phyloP scores from a whole-genome alignment of 1,140 invertebrate species.

The Xylocopa sonorina region DNA sequence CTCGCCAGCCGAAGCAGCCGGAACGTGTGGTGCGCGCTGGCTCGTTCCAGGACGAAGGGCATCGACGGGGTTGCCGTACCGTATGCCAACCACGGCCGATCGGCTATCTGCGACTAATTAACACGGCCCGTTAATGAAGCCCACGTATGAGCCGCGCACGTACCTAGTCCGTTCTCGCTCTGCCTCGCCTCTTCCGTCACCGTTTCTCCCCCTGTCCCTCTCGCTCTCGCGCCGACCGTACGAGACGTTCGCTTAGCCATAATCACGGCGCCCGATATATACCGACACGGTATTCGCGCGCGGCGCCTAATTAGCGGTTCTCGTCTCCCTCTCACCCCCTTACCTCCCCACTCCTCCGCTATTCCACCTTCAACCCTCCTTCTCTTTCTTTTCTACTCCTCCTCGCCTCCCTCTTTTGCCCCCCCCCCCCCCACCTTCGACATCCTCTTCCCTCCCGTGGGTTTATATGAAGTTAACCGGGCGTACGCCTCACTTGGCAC shows the following conservation, averaged over 20 bases:
- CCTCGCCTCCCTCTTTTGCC: slow-evolving; percentile 3
- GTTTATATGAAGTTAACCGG: slow-evolving; percentile 50
- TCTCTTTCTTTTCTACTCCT: slow-evolving; percentile 20
- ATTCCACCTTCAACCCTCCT: slow-evolving; percentile 27
- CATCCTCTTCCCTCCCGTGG: slow-evolving; percentile 11
- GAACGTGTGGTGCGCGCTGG: slow-evolving; percentile 45
- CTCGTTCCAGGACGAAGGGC: slow-evolving; percentile 50
- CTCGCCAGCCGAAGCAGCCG: slow-evolving; percentile 20
- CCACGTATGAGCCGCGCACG: slow-evolving; percentile 72
- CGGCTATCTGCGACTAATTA: slow-evolving; percentile 78
- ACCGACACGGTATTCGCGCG: slow-evolving; percentile 72
- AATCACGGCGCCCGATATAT: slow-evolving; percentile 75
- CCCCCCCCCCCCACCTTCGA: neutral
- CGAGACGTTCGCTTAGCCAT: slow-evolving; percentile 66
- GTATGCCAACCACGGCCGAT: slow-evolving; percentile 66
- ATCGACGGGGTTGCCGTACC: slow-evolving; percentile 63
- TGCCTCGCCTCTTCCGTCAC: slow-evolving; percentile 52
- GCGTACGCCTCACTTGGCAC: slow-evolving; percentile 9
- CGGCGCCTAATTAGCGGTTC: slow-evolving; percentile 76
- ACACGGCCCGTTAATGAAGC: slow-evolving; percentile 79
- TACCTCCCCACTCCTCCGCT: slow-evolving; percentile 41
- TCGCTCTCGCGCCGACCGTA: slow-evolving; percentile 54
- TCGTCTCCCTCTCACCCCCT: slow-evolving; percentile 49
- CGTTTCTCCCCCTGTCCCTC: slow-evolving; percentile 38
- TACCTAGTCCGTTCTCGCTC: slow-evolving; percentile 55